Percentiles rank a stretch among this genome's conserved stretches.
Conservation (phyloP, 2,113 vertebrate species). For the Aviceda subcristata region DNA sequence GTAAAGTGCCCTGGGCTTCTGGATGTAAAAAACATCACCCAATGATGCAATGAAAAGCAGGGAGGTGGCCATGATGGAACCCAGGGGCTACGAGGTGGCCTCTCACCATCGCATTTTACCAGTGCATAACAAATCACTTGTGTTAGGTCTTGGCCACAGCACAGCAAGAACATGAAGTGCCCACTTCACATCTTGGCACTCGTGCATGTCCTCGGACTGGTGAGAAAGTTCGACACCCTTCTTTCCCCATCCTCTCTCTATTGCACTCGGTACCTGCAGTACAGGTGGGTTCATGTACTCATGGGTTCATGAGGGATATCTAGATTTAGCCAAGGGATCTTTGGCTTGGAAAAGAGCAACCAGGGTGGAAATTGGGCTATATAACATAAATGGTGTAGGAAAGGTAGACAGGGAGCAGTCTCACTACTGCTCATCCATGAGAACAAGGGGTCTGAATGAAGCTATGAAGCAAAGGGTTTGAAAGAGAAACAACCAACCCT, state of each 20-base stretch:
- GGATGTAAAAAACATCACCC: neutral
- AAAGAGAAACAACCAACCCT: neutral
- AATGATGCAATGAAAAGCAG: neutral
- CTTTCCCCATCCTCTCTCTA: neutral
- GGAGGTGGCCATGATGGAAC: neutral
- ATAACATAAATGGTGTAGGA: neutral
- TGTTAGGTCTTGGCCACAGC: neutral
- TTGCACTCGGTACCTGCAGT: neutral
- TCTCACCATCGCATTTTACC: neutral
- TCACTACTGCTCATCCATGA: neutral
- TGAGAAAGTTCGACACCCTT: neutral
- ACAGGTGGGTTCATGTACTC: neutral
- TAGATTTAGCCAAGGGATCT: neutral
- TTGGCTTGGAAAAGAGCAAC: neutral
- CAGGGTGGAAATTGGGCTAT: too few relatives aligned
- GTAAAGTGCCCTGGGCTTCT: neutral
- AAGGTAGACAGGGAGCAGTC: neutral
- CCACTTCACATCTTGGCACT: neutral
- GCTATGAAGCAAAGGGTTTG: neutral
- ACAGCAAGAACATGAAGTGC: neutral
- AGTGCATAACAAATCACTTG: neutral
- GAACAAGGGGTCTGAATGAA: neutral
- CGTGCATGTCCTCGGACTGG: neutral
- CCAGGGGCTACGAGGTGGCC: neutral
- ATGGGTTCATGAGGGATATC: neutral